Base-by-base conservation (phyloP, 2,888 invertebrate species). In the Cybosia mesomella region DNA sequence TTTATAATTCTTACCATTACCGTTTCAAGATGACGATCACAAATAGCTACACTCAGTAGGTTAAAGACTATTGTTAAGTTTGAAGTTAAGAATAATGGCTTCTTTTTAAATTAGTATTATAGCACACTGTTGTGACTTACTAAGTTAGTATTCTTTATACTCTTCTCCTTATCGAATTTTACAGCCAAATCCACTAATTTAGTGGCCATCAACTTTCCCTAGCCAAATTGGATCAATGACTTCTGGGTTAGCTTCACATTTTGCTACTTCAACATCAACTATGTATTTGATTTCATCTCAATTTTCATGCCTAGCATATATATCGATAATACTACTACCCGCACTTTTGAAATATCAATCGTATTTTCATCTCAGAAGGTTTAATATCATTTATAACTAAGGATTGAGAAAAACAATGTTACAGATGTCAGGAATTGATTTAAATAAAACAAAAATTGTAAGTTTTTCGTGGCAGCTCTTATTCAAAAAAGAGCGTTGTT, bases 251-350 rank as follows among this genome's bases (percentile, higher is more conserved):
- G 64, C 61, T 63, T 75, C 78, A 74, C 49, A 49, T 49, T 49
- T 49, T 72, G 71, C 66, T 66, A 43, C 57, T 71, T 68, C 71
- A 67, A 71, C 68, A 78, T 73, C 73, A 64, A 67, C 71, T 77
- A 67, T 66, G 72, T 66, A 80, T 70, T 77, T 67, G 72, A 66
- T 64, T 68, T 72, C 72, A 77, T 75, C 75, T 80, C 70, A 73
- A 69, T 79, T 81, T 70, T 68, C 72, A 63, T 74, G 59, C 66
- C 67, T 65, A 73, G 54, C 73, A 66, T 18, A 11, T 43, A 70
- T 63, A 79, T 81, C 81, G 70, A 79, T 79, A 71, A 53, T 34
- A 39, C 59, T 10, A n/a, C 0, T 8, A 11, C 22, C 36, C 0
- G 0, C 10, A 13, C 7, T 22, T 57, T 21, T 39, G 7, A 4